Percentiles rank a stretch among this genome's conserved stretches.
Conservation (phyloP, 2,797 vertebrate genomes). For the Taeniopygia guttata region DNA sequence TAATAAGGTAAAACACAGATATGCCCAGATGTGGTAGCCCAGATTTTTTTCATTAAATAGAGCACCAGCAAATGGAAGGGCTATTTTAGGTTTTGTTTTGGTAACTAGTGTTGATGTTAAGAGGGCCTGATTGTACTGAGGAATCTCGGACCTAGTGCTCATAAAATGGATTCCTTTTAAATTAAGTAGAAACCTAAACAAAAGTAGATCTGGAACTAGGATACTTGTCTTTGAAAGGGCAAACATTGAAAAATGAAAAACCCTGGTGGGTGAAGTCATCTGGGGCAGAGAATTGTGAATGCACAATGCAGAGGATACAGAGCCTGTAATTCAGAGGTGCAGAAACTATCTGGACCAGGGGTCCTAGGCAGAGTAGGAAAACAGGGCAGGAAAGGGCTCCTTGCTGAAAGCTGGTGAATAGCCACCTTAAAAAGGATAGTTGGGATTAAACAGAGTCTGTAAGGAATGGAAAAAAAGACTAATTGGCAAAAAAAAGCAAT, state of each 20-base stretch:
- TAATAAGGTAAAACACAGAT: slow-evolving; percentile 45
- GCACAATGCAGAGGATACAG: not conserved
- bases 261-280: slow-evolving; percentile 9
- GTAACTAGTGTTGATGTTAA: slow-evolving; percentile 61
- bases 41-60: slow-evolving; percentile 32
- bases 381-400: not conserved
- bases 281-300: not conserved
- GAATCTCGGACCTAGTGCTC: slow-evolving; percentile 37
- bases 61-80: slow-evolving; percentile 15
- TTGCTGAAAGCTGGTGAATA: not conserved
- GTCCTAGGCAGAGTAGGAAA: not conserved
- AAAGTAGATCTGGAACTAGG: slow-evolving; percentile 23
- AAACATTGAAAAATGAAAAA: slow-evolving; percentile 32
- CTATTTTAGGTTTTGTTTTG: slow-evolving; percentile 66
- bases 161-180: slow-evolving; percentile 62
- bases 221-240: slow-evolving; percentile 47
- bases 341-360: not conserved
- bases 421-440: slow-evolving; percentile 42
- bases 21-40: slow-evolving; percentile 13
- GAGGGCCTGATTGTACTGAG: slow-evolving; percentile 24
- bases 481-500: slow-evolving; percentile 33
- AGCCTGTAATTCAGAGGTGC: not conserved
- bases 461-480: slow-evolving; percentile 49
- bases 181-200: slow-evolving; percentile 61
- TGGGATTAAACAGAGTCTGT: not conserved